Conservation (phyloP, 2,797 vertebrate species). For the Anisognathus igniventris region DNA sequence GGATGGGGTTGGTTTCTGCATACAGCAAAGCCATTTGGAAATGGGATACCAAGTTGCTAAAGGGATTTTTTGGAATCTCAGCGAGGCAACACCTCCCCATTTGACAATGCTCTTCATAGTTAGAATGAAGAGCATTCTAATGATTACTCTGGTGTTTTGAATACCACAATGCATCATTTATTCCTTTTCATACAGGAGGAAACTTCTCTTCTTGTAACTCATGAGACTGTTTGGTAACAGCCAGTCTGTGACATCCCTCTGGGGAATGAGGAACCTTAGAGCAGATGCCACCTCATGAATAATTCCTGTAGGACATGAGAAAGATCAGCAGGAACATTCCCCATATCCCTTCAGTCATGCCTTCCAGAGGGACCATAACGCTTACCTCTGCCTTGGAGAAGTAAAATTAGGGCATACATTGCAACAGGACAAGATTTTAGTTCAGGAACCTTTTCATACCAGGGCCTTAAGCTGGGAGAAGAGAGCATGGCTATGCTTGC, state of each 20-base stretch:
- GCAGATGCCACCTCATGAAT: not conserved
- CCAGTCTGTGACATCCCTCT: not conserved
- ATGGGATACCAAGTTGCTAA: not conserved
- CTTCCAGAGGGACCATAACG: not conserved
- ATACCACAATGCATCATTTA: not conserved
- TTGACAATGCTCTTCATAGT: not conserved
- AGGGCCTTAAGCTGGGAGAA: not conserved
- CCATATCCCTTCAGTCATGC: not conserved
- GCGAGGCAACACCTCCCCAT: fast-evolving
- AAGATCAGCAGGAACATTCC: not conserved
- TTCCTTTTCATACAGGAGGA: not conserved
- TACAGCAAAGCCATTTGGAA: not conserved
- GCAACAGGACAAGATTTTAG: not conserved
- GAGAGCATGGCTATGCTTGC: not conserved
- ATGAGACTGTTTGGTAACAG: not conserved
- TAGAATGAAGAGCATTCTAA: not conserved
- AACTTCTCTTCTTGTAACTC: not conserved
- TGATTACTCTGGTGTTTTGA: not conserved
- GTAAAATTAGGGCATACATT: not conserved
- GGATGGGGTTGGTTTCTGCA: not conserved
- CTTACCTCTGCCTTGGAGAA: not conserved
- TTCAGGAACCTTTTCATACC: not conserved
- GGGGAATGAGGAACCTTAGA: not conserved
- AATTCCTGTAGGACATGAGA: not conserved
- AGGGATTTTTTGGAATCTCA: not conserved